A percentile compares a stretch with the other conserved stretches of the same genome.
These are phyloP conservation scores for Blastobasis adustella DNA, from an alignment of 2,888 invertebrate species.

Conservation along the genomic window DNA sequence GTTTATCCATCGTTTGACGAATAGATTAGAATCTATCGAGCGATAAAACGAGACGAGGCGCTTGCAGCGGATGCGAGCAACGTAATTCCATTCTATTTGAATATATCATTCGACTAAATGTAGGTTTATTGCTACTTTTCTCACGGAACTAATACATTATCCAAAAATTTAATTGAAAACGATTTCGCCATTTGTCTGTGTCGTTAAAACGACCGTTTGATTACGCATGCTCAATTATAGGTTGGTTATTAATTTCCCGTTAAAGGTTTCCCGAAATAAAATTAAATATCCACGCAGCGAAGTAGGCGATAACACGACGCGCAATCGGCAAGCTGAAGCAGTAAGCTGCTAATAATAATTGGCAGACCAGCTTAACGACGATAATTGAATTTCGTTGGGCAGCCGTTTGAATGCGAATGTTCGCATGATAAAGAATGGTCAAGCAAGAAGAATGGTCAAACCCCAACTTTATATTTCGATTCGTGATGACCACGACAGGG, in stretches of 20 bases:
- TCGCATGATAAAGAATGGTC: constrained; percentile 56
- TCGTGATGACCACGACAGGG: constrained; percentile 49
- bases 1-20: constrained; percentile 61
- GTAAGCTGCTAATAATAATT: constrained; percentile 3
- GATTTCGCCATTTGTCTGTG: constrained; percentile 63
- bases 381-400: constrained; percentile 40
- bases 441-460: constrained; percentile 61
- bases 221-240: constrained; percentile 28
- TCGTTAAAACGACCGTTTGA: constrained; percentile 46
- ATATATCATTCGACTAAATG: constrained; percentile 69
- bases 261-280: constrained; percentile 35
- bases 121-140: constrained; percentile 74
- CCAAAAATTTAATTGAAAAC: constrained; percentile 65
- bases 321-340: no score
- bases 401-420: constrained; percentile 43
- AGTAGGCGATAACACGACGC: neutral
- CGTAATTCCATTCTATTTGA: constrained; percentile 69
- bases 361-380: constrained; percentile 29
- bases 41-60: constrained; percentile 54
- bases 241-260: constrained; percentile 36
- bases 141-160: constrained; percentile 73
- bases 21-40: constrained; percentile 58
- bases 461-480: constrained; percentile 55
- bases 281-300: constrained; percentile 23
- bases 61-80: constrained; percentile 64